Base-by-base conservation (phyloP, 2,113 vertebrate species). In the Mormyrus lacerda region DNA sequence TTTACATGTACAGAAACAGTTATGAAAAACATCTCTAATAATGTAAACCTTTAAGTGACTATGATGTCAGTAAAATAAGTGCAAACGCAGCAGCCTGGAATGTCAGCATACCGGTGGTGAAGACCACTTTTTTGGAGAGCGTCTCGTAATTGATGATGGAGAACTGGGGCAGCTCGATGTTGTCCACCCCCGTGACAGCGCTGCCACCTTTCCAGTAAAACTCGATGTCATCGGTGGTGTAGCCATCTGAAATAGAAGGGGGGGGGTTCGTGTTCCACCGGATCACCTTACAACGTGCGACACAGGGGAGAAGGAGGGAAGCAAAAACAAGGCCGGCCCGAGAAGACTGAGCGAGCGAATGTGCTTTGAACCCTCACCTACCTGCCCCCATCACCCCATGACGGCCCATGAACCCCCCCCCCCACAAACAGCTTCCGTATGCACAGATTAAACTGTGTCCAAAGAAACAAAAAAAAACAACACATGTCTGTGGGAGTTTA, bases 161-260 rank as follows among this genome's bases (percentile, higher is more conserved):
- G 94, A 99, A 99, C 88, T 99, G 97, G 7, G 98, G 98, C 91
- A 99, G 95, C 88, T 98, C 97, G 0, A 99, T 98, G 94, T 98
- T 98, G 91, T 94, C 97, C 89, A 99, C 97, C 83, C 97, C 97
- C 0, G 97, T 98, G 90, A 98, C 97, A 19, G 98, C 97, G 2
- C 94, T 96, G 35, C 97, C 95, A 92, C 97, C 97, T 89, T 97
- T 97, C 98, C 98, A 99, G 92, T 98, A 98, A 94, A 99, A 99
- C 92, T 98, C 97, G 84, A 98, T 98, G 94, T 99, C 98, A 84
- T 98, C 97, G 6, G 97, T 98, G 89, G 98, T 99, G 91, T 98
- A 99, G 86, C 97, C 98, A 94, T 98, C 98, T 99, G 93, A 93
- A 94, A 50, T 83, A 91, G 94, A 91, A 48, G 15, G 17, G 2